phyloP scores from a whole-genome alignment of 1,140 invertebrate species.

The Drosophila pectinifera region DNA sequence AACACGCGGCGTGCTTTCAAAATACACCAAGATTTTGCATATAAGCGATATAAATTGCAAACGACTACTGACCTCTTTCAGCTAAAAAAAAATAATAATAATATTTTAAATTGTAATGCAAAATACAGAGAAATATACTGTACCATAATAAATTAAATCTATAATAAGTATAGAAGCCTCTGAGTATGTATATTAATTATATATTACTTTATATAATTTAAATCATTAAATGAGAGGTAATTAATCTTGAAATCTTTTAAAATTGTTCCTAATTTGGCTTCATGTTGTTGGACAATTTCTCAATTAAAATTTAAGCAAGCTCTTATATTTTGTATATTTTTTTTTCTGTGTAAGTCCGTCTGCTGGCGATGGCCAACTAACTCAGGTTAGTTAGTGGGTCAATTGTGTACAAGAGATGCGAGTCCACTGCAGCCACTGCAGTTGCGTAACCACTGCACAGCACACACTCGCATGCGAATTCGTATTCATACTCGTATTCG shows the following conservation, averaged over 20 bases:
- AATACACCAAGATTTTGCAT: background rate
- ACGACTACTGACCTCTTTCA: background rate
- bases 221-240: background rate
- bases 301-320: background rate
- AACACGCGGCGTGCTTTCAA: background rate
- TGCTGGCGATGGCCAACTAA: constrained; percentile 8
- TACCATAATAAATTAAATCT: too few species aligned
- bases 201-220: too few species aligned
- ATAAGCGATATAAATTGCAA: constrained; percentile 2
- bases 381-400: constrained; percentile 10
- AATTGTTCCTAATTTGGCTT: too few species aligned
- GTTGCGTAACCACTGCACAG: constrained; percentile 47
- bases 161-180: too few species aligned
- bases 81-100: background rate
- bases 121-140: too few species aligned
- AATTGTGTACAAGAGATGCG: constrained; percentile 16
- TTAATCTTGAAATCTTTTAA: too few species aligned
- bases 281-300: too few species aligned
- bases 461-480: background rate
- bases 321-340: background rate
- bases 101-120: too few species aligned
- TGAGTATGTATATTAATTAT: too few species aligned
- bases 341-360: background rate
- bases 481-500: background rate
- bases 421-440: constrained; percentile 12